Evolutionary conservation across 2,113 vertebrate species (phyloP).

Genomic region (Sapayoa aenigma): DNA sequence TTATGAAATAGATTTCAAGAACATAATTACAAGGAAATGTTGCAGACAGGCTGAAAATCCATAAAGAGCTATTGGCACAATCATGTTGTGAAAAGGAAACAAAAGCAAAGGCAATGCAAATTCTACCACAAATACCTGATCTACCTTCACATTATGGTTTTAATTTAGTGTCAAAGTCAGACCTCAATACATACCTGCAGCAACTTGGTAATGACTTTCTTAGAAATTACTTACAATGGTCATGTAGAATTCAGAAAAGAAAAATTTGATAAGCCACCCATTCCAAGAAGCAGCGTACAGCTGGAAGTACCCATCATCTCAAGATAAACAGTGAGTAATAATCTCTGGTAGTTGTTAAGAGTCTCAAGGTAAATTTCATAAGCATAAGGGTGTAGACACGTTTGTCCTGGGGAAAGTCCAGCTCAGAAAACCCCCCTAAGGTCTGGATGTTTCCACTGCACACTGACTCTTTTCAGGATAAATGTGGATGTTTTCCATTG

Average conservation of each 20-base stretch:
- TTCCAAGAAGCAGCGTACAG: background rate
- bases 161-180: background rate
- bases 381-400: background rate
- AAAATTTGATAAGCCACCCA: background rate
- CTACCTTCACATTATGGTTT: background rate
- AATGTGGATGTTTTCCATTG: background rate
- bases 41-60: background rate
- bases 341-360: background rate
- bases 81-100: background rate
- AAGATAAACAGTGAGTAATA: background rate
- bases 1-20: background rate
- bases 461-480: background rate
- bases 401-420: slow-evolving; percentile 19
- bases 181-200: background rate
- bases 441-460: background rate
- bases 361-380: background rate
- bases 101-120: background rate
- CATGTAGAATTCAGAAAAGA: background rate
- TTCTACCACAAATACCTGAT: background rate
- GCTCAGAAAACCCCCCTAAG: background rate
- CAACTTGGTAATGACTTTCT: background rate
- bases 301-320: background rate
- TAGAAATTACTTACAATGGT: background rate
- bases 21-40: background rate
- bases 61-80: background rate